phyloP scores from a whole-genome alignment of 2,888 invertebrate genomes.

The Habroteleia sp. region DNA sequence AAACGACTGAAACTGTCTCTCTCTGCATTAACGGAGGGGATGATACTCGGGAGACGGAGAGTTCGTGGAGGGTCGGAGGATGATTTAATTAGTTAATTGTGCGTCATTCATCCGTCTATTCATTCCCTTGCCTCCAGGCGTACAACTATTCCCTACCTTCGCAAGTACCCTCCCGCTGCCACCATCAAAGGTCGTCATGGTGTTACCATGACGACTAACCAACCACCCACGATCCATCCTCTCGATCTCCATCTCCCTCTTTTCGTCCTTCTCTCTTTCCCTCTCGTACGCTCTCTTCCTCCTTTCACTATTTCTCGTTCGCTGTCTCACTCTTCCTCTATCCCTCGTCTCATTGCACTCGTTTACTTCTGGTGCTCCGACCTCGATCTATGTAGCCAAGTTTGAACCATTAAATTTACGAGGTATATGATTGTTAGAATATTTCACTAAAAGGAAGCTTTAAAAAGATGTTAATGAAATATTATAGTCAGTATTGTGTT shows the following conservation, averaged over 20 bases:
- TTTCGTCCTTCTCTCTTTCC: conserved; percentile 3
- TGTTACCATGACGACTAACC: conserved; percentile 75
- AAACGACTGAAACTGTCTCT: conserved; percentile 70
- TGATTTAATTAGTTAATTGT: conserved; percentile 81
- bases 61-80: conserved; percentile 76
- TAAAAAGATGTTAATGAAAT: too few relatives aligned
- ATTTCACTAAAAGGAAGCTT: too few relatives aligned
- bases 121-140: conserved; percentile 73
- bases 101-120: conserved; percentile 81
- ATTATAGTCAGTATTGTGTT: too few relatives aligned
- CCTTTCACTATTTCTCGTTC: conserved; percentile 10
- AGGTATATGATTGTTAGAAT: conserved; percentile 31
- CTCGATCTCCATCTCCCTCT: conserved; percentile 12
- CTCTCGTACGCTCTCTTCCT: neutral
- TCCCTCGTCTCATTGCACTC: conserved; percentile 15
- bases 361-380: conserved; percentile 26
- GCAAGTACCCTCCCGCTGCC: conserved; percentile 63
- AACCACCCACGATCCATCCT: conserved; percentile 60
- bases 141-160: conserved; percentile 67
- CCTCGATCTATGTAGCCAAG: conserved; percentile 37
- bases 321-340: conserved; percentile 7
- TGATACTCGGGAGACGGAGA: conserved; percentile 76
- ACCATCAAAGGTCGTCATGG: conserved; percentile 63
- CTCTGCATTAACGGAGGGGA: conserved; percentile 73
- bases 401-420: conserved; percentile 15